Evolutionary conservation across 1,140 invertebrate genomes (phyloP), one percentile per base, ranked within the genome.

Genomic region (Marisa cornuarietis): DNA sequence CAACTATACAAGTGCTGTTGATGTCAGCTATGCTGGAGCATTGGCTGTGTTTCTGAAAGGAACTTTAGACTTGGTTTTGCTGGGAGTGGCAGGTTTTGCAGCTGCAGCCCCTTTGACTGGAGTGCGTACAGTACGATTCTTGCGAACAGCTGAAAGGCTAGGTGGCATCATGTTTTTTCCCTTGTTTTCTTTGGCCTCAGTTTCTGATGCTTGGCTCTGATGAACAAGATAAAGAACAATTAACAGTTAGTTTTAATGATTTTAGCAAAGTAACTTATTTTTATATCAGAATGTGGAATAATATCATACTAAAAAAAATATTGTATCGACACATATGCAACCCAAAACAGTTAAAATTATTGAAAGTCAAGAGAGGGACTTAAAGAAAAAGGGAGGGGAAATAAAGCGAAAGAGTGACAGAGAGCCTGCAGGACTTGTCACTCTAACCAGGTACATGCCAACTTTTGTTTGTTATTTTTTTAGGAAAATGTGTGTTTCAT

Each of bases 1-100:
- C 16, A 18, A 18, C 54, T 58, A 18, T 58, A 58, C 54, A 58
- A 14, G 54, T 58, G 16, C 16, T 42, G 31, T 1, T 58, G 54
- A 58, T 14, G 54, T 18, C 54, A 58, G 11, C 54, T 58, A 58
- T 58, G 54, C 54, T 58, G 54, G 54, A 18, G 54, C 58, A 65
- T 77, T 77, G 42, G 65, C 65, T n/a, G 51, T 73, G 71, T n/a
- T 77, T 63, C 76, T 62, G 22, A 77, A 65, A 2, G 76, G 76
- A 42, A 77, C 61, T 31, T 77, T 76, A 11, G 74, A 68, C 7
- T 69, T 68, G 42, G 42, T 5, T 20, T 69, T 69, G 49, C 18
- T 49, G 6, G 76, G 76, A 0, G 76, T 77, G 1, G 54, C 22
- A 14, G 18, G 54, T n/a, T 68, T 68, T n/a, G 49, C 24, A 5